Evolutionary conservation across 2,113 vertebrate species (phyloP).

Genomic region (Scytalopus superciliaris): DNA sequence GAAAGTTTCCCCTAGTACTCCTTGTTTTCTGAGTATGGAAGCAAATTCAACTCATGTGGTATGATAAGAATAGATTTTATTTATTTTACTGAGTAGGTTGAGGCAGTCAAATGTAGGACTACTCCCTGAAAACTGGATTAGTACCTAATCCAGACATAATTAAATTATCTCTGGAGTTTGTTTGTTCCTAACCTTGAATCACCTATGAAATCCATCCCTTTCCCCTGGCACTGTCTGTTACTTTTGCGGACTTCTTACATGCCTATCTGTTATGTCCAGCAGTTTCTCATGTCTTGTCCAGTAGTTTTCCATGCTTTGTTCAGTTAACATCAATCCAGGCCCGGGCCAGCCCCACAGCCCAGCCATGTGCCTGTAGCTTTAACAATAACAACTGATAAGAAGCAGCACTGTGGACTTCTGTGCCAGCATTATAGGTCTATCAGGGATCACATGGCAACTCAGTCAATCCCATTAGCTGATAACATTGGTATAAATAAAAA

Average conservation of each 20-base stretch:
- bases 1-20: fast-evolving
- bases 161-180: neutral
- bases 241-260: neutral
- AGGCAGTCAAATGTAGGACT: neutral
- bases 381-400: neutral
- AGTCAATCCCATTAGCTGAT: neutral
- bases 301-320: neutral
- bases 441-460: neutral
- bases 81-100: neutral
- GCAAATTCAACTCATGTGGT: neutral
- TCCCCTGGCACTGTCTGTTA: neutral
- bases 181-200: neutral
- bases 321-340: neutral
- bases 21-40: neutral
- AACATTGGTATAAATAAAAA: neutral
- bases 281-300: neutral
- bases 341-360: neutral
- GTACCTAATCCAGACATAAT: neutral
- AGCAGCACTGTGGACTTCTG: neutral
- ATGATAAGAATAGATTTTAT: neutral
- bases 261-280: neutral
- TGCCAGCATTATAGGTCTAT: neutral
- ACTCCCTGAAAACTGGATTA: neutral
- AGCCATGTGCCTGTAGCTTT: neutral
- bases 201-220: neutral